phyloP scores from a whole-genome alignment of 2,113 vertebrate species.

The Scomber colias region DNA sequence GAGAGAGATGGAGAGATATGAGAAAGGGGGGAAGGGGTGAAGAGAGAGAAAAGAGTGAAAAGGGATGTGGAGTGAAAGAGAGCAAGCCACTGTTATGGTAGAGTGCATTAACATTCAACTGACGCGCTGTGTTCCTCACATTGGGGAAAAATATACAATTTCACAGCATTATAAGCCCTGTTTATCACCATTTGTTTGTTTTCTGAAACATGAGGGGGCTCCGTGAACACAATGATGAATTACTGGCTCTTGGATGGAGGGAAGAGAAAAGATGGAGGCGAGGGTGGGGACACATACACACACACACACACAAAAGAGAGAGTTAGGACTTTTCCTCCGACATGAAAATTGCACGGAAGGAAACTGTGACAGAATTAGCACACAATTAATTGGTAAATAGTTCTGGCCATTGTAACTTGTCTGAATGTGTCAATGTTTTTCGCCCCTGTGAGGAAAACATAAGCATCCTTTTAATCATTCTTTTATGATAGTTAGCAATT shows the following conservation, averaged over 20 bases:
- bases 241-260: conserved; percentile 44
- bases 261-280: background rate
- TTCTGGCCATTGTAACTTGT: conserved; percentile 23
- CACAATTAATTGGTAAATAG: conserved; percentile 21
- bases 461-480: background rate
- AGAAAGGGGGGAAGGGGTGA: conserved; percentile 17
- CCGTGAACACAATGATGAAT: conserved; percentile 51
- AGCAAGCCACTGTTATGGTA: conserved; percentile 60
- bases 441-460: conserved; percentile 13
- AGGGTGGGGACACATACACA: background rate
- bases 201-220: conserved; percentile 51
- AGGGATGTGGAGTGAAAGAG: conserved; percentile 50
- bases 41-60: conserved; percentile 9
- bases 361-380: conserved; percentile 23
- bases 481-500: conserved; percentile 13
- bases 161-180: conserved; percentile 60
- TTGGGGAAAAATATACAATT: conserved; percentile 59
- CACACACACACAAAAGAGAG: background rate
- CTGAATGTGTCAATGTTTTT: conserved; percentile 22
- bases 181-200: conserved; percentile 72
- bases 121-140: conserved; percentile 44
- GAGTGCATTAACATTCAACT: conserved; percentile 67
- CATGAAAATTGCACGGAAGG: background rate
- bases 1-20: conserved; percentile 34
- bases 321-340: background rate